Evolutionary conservation across 2,888 invertebrate genomes (phyloP).

Genomic region (Harmothoe impar): DNA sequence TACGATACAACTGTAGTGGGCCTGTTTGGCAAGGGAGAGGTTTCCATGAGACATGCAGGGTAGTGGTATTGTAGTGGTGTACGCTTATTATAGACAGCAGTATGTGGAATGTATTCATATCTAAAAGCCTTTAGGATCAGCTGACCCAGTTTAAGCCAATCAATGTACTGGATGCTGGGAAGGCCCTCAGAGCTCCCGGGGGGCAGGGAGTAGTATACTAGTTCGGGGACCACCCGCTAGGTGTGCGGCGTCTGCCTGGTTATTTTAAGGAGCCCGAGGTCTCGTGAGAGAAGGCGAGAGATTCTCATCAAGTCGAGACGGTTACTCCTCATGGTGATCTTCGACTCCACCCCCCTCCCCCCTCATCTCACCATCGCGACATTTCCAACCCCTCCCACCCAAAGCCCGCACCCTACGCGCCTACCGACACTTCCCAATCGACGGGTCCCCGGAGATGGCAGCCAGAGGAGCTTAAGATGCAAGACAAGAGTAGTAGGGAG

Average conservation of each 20-base stretch:
- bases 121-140: too few species aligned
- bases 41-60: too few species aligned
- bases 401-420: not conserved
- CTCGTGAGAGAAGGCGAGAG: not conserved
- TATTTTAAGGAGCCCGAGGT: not conserved
- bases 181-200: not conserved
- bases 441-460: not conserved
- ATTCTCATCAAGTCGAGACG: not conserved
- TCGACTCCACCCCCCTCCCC: not conserved
- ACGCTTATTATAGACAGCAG: too few species aligned
- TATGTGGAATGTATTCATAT: too few species aligned
- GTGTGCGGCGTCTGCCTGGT: not conserved
- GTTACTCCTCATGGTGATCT: not conserved
- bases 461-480: constrained; percentile 10
- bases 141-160: too few species aligned
- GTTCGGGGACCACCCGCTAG: not conserved
- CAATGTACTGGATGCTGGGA: not conserved
- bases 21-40: too few species aligned
- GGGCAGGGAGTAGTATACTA: not conserved
- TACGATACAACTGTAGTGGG: too few species aligned
- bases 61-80: too few species aligned
- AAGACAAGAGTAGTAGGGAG: constrained; percentile 39
- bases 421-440: constrained; percentile 24
- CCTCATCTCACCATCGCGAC: not conserved
- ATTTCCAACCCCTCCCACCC: not conserved